Conservation (phyloP, 2,888 invertebrate genomes). For the Cryptosula pallasiana region DNA sequence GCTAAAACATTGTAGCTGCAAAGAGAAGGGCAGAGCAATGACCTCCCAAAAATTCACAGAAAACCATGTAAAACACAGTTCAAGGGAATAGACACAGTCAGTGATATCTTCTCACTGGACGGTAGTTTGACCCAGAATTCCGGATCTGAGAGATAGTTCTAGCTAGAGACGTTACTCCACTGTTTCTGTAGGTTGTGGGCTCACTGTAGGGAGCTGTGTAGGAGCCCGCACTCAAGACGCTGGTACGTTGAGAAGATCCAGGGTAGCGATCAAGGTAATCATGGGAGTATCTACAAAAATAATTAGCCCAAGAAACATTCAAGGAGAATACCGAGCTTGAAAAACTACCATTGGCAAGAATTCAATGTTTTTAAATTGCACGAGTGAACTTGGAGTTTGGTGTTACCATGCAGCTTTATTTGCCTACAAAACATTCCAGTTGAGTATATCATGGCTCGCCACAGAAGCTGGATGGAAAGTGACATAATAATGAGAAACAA, state of each 20-base stretch:
- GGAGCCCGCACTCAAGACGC: not conserved
- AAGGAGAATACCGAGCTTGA: too few relatives aligned
- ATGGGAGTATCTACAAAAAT: not conserved
- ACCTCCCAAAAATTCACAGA: too few relatives aligned
- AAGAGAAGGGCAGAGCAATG: too few relatives aligned
- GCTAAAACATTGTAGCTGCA: too few relatives aligned
- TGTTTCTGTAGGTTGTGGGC: constrained; percentile 7
- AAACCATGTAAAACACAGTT: too few relatives aligned
- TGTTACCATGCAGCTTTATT: too few relatives aligned
- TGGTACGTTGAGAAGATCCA: not conserved
- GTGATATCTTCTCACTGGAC: not conserved
- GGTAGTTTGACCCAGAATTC: not conserved
- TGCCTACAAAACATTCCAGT: too few relatives aligned
- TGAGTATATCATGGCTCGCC: too few relatives aligned
- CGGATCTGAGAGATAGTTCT: constrained; percentile 13
- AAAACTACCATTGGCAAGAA: too few relatives aligned
- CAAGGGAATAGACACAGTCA: too few relatives aligned
- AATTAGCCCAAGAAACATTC: not conserved
- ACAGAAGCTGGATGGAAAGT: not conserved
- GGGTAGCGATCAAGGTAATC: not conserved
- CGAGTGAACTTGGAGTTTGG: too few relatives aligned
- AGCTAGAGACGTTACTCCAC: constrained; percentile 6
- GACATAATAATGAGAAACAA: not conserved
- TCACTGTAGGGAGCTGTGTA: not conserved
- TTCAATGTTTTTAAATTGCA: too few relatives aligned